Percentiles rank a stretch among this genome's conserved stretches.
Evolutionary conservation across 2,888 invertebrate species (phyloP).

Genomic region (Eupithecia vulgata): DNA sequence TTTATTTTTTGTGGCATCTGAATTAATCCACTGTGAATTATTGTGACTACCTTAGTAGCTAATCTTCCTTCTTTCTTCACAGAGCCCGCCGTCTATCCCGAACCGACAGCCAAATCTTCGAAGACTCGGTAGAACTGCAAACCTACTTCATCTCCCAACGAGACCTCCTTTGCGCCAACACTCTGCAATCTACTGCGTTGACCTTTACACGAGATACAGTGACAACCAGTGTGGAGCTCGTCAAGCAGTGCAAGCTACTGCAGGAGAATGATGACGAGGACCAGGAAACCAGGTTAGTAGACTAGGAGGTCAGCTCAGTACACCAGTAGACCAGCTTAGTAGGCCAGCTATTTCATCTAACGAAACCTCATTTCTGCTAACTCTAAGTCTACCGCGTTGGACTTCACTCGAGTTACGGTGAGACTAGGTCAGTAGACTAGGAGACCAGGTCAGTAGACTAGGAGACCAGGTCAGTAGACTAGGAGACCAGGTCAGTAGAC

Average conservation of each 20-base stretch:
- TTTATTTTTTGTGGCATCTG: no score
- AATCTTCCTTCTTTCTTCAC: slow-evolving; percentile 24
- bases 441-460: no score
- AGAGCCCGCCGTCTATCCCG: slow-evolving; percentile 93
- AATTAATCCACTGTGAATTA: background rate
- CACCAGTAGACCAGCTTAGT: slow-evolving; percentile 90
- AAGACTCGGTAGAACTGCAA: slow-evolving; percentile 97
- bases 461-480: no score
- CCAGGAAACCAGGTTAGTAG: slow-evolving; percentile 70
- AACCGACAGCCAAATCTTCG: slow-evolving; percentile 97
- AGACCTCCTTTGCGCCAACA: slow-evolving; percentile 88
- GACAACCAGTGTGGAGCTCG: slow-evolving; percentile 88
- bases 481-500: slow-evolving; percentile 55
- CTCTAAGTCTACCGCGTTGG: slow-evolving; percentile 92
- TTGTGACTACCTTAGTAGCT: background rate
- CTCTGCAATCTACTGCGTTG: slow-evolving; percentile 94
- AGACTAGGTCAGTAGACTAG: slow-evolving; percentile 52
- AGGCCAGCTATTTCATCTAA: slow-evolving; percentile 91
- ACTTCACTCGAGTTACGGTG: slow-evolving; percentile 90
- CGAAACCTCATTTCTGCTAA: slow-evolving; percentile 89
- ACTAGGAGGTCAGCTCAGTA: slow-evolving; percentile 71
- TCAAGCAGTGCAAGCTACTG: slow-evolving; percentile 89
- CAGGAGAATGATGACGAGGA: slow-evolving; percentile 93
- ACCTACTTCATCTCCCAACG: slow-evolving; percentile 93
- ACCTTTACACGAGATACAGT: slow-evolving; percentile 91